Conservation (phyloP, 2,888 invertebrate species). For the Onthophagus sagittarius region DNA sequence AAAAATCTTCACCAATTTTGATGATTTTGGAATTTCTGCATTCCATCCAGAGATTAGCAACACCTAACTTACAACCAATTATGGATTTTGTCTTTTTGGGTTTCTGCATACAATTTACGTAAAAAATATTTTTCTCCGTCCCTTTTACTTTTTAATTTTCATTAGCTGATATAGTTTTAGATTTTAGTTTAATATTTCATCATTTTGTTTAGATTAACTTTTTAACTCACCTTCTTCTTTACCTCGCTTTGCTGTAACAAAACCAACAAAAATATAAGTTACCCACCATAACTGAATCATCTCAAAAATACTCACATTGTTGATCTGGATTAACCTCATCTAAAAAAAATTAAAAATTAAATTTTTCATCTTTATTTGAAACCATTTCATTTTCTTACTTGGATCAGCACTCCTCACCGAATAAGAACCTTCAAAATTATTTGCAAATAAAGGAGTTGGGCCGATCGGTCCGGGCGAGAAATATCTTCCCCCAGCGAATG, state of each 20-base stretch:
- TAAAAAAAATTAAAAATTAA: background rate
- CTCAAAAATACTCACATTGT: background rate
- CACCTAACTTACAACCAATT: too few species aligned
- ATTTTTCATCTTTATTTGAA: background rate
- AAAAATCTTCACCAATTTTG: too few species aligned
- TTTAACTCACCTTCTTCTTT: background rate
- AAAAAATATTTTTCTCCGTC: too few species aligned
- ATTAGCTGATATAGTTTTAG: too few species aligned
- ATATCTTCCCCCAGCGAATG: constrained; percentile 22
- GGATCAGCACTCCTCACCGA: background rate
- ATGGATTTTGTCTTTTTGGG: too few species aligned
- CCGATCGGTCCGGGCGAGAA: background rate
- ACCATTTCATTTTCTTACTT: background rate
- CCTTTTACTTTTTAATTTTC: too few species aligned
- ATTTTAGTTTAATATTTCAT: too few species aligned
- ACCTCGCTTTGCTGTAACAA: background rate
- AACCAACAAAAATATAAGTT: background rate
- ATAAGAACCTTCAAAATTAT: background rate
- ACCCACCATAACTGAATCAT: background rate
- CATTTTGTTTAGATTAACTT: too few species aligned
- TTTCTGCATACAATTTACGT: too few species aligned
- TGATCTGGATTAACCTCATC: background rate
- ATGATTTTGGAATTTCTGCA: too few species aligned
- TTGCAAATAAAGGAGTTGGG: background rate
- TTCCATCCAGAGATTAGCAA: too few species aligned